phyloP scores from a whole-genome alignment of 2,797 vertebrate species.

The Uromys caudimaculatus region DNA sequence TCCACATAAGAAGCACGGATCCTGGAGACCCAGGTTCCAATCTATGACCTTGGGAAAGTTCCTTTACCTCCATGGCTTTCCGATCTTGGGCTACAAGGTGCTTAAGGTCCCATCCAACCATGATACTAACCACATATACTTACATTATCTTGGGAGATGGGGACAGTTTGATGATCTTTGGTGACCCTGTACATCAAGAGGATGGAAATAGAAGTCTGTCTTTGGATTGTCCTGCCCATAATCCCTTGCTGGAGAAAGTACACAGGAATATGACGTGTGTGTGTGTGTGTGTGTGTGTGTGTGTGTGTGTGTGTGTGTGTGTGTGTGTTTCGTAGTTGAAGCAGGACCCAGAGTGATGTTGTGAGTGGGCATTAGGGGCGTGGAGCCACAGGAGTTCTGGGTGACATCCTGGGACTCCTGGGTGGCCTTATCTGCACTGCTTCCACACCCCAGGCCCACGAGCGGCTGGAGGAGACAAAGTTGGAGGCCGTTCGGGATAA shows the following conservation, averaged over 20 bases:
- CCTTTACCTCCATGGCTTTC: neutral
- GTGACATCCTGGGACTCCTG: neutral
- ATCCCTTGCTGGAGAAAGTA: neutral
- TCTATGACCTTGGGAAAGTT: neutral
- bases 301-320: neutral
- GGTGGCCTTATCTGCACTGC: neutral
- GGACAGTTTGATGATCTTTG: neutral
- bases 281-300: neutral
- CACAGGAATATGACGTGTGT: neutral
- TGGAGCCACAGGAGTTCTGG: neutral
- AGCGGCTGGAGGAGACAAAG: slow-evolving; percentile 94
- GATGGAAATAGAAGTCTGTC: neutral
- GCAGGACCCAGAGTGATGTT: too few species aligned
- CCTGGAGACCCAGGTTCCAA: neutral
- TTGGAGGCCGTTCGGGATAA: slow-evolving; percentile 96
- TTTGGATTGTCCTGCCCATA: neutral
- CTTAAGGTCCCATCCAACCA: neutral
- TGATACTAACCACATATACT: neutral
- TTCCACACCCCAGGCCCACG: slow-evolving; percentile 92
- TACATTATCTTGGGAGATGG: neutral
- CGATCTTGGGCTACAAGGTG: neutral
- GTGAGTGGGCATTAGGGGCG: neutral
- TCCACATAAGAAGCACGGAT: neutral
- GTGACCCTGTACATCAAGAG: neutral
- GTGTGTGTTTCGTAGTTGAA: neutral